Evolutionary conservation across 2,888 invertebrate genomes (phyloP).

Genomic region (Cecidostiba fungosa): DNA sequence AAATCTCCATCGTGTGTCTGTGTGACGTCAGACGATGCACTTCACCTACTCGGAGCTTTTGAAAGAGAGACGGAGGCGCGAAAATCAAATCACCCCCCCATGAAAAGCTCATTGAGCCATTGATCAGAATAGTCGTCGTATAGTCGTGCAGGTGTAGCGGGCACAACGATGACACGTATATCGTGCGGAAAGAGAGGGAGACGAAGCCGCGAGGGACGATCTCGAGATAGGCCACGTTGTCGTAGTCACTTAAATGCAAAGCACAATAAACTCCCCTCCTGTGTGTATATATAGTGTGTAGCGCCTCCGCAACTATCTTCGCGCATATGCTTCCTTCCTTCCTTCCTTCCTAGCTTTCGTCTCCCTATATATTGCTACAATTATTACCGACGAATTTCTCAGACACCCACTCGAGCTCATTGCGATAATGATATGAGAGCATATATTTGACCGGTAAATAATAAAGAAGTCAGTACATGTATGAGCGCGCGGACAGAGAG

Average conservation of each 20-base stretch:
- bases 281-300: not conserved
- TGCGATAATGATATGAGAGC: conserved; percentile 34
- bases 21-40: not conserved
- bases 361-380: not conserved
- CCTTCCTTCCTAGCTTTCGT: conserved; percentile 4
- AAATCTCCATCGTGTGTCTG: conserved; percentile 32
- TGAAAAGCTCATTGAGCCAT: not conserved
- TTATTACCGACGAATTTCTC: not conserved
- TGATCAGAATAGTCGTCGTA: not conserved
- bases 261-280: conserved; percentile 73
- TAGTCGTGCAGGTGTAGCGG: not conserved
- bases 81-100: not conserved
- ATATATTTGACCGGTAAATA: conserved; percentile 55
- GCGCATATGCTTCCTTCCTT: conserved; percentile 49
- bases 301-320: not conserved
- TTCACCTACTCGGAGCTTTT: not conserved
- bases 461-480: conserved; percentile 36
- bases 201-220: conserved; percentile 65
- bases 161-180: not conserved
- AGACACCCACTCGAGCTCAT: too few species aligned
- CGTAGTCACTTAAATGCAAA: conserved; percentile 79
- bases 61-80: not conserved
- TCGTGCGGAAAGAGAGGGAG: not conserved
- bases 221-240: conserved; percentile 79
- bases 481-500: conserved; percentile 26